A percentile compares a stretch with the other conserved stretches of the same genome.
Evolutionary conservation across 2,797 vertebrate species (phyloP).

Genomic region (Holocentrus rufus): DNA sequence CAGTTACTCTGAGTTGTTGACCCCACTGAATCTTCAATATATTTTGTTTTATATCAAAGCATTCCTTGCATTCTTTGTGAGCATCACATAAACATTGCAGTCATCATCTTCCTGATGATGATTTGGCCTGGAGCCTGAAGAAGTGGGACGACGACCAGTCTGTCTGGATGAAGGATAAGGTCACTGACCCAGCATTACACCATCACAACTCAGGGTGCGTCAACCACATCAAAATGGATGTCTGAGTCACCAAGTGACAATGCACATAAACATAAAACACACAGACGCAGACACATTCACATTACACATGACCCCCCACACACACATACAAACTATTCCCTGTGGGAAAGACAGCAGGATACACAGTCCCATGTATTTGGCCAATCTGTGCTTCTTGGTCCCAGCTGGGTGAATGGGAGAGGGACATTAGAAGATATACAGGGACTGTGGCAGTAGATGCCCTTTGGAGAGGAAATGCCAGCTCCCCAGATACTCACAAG

Average conservation of each 20-base stretch:
- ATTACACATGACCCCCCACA: no score
- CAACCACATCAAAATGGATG: neutral
- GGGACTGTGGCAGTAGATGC: slow-evolving; percentile 18
- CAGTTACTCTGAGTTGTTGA: neutral
- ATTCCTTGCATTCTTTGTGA: neutral
- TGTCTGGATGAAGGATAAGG: neutral
- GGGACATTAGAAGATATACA: neutral
- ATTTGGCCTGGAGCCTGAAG: neutral
- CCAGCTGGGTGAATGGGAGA: neutral
- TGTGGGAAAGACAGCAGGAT: neutral
- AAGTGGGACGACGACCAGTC: neutral
- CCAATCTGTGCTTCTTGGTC: neutral
- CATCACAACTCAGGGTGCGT: neutral
- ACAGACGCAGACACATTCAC: neutral
- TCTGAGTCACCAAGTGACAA: slow-evolving; percentile 4
- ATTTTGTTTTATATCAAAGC: neutral
- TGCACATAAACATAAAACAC: neutral
- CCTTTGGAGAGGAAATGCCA: slow-evolving; percentile 61
- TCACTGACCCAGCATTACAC: slow-evolving; percentile 5
- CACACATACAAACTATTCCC: neutral
- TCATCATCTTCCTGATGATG: neutral
- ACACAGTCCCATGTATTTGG: neutral
- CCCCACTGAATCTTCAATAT: neutral
- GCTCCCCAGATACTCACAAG: slow-evolving; percentile 24
- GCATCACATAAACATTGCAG: neutral